These are phyloP conservation scores for Deroptyus accipitrinus DNA, from an alignment of 2,113 vertebrate species.

Conservation along the genomic window DNA sequence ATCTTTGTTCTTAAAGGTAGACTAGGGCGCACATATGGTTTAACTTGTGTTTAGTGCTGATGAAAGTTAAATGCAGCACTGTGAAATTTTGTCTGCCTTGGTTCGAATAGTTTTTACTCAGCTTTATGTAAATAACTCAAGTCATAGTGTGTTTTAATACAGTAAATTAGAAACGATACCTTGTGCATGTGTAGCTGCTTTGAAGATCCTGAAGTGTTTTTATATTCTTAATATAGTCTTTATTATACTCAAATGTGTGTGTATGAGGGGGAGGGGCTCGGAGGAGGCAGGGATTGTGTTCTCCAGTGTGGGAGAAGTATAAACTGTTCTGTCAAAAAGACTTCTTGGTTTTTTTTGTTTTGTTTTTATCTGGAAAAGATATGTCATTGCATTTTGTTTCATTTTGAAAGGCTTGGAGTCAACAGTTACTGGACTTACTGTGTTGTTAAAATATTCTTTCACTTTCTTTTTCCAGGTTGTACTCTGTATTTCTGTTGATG, in stretches of 20 bases:
- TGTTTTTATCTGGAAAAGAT: not conserved
- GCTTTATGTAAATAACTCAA: not conserved
- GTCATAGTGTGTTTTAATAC: not conserved
- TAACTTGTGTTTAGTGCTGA: not conserved
- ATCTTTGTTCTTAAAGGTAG: not conserved
- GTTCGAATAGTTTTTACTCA: not conserved
- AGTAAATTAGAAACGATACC: not conserved
- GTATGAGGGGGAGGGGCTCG: not conserved
- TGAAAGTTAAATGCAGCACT: not conserved
- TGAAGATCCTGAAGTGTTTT: not conserved
- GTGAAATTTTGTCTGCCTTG: not conserved
- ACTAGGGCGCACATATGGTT: not conserved
- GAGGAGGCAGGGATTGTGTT: not conserved
- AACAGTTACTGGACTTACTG: not conserved
- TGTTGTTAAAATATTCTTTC: not conserved
- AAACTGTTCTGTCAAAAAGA: not conserved
- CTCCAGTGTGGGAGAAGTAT: not conserved
- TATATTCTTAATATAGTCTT: not conserved
- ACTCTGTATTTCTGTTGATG: slow-evolving; percentile 94
- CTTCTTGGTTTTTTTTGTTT: not conserved
- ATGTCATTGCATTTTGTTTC: not conserved
- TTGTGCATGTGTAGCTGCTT: not conserved
- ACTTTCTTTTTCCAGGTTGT: slow-evolving; percentile 82
- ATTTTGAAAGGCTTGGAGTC: not conserved
- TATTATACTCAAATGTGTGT: not conserved